phyloP scores from a whole-genome alignment of 2,113 vertebrate genomes.

The Mormoops blainvillei region DNA sequence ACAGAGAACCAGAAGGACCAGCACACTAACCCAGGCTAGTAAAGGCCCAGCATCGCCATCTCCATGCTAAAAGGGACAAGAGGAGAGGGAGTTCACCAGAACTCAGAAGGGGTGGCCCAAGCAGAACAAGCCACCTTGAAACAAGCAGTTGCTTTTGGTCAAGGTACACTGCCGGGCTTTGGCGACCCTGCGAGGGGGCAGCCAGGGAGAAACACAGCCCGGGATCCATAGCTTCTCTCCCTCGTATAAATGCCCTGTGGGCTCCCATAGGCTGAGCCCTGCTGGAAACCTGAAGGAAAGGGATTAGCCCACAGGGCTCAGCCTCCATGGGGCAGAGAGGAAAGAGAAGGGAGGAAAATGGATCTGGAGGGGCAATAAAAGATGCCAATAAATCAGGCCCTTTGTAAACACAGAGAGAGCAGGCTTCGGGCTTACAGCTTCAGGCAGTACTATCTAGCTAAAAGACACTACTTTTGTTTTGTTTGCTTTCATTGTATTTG shows the following conservation, averaged over 20 bases:
- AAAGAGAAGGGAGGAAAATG: neutral
- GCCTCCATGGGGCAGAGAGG: neutral
- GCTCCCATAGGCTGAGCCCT: neutral
- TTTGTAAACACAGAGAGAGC: neutral
- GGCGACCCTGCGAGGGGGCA: neutral
- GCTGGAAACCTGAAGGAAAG: neutral
- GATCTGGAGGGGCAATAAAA: neutral
- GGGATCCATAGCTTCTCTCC: neutral
- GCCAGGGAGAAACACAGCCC: neutral
- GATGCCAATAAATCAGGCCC: neutral
- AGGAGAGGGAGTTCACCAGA: neutral
- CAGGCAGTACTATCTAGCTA: neutral
- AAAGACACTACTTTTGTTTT: neutral
- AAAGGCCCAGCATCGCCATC: neutral
- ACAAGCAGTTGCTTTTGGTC: neutral
- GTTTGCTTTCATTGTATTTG: slow-evolving; percentile 33
- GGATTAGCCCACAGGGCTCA: neutral
- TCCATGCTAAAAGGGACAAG: neutral
- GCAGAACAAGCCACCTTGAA: neutral
- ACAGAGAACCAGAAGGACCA: neutral
- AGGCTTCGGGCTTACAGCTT: neutral
- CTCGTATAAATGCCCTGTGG: neutral
- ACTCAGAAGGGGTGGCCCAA: neutral
- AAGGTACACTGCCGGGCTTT: neutral
- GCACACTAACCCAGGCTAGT: neutral